A percentile compares a stretch with the other conserved stretches of the same genome.
Evolutionary conservation across 2,113 vertebrate species (phyloP).

Genomic region (Myxocyprinus asiaticus): DNA sequence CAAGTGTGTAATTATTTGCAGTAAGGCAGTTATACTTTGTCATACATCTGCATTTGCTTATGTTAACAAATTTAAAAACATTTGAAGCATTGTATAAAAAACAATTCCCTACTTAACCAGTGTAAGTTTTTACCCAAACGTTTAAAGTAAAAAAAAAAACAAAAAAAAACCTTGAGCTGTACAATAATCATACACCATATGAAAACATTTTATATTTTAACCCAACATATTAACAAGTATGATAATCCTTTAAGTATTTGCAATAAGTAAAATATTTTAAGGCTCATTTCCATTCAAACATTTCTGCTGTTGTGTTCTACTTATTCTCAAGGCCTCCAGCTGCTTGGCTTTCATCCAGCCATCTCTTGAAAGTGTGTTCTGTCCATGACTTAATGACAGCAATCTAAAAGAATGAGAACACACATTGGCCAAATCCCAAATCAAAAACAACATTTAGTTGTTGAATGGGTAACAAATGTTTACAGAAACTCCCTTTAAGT

Average conservation of each 20-base stretch:
- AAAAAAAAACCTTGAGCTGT: constrained; percentile 6
- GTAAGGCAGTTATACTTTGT: not conserved
- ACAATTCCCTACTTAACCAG: not conserved
- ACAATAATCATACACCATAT: constrained; percentile 10
- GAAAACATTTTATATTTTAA: not conserved
- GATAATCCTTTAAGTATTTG: not conserved
- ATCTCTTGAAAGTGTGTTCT: constrained; percentile 85
- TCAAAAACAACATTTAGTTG: not conserved
- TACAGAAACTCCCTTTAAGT: no score
- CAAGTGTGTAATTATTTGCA: not conserved
- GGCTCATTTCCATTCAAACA: constrained; percentile 93
- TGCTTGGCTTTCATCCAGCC: constrained; percentile 89
- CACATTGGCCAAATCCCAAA: not conserved
- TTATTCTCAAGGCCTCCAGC: constrained; percentile 79
- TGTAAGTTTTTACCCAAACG: not conserved
- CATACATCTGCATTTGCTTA: not conserved
- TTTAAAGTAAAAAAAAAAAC: constrained; percentile 26
- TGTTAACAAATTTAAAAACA: constrained; percentile 1
- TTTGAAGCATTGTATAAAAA: not conserved
- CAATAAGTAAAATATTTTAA: constrained; percentile 63
- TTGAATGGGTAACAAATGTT: not conserved
- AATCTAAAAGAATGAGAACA: constrained; percentile 74
- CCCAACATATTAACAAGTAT: constrained; percentile 23
- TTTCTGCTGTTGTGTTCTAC: constrained; percentile 83
- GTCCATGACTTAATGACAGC: constrained; percentile 89